Base-by-base conservation (phyloP, 2,797 vertebrate genomes). In the Staurois parvus region DNA sequence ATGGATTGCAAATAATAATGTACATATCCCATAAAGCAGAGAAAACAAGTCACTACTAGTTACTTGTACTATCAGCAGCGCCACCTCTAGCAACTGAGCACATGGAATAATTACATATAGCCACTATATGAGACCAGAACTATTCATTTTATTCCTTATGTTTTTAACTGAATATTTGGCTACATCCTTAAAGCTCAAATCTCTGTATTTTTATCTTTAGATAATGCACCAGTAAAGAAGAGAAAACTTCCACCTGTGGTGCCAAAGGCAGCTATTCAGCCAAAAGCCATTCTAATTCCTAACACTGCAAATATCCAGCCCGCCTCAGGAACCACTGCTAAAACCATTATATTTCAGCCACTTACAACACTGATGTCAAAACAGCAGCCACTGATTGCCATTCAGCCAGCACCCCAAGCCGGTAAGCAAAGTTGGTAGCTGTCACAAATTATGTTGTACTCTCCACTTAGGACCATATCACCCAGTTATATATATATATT, bases 271-370 rank as follows among this genome's bases (percentile, higher is more conserved):
- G 96, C 94, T 72, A 96, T 98, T 92, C 97, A 98, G 73, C 97
- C 96, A 48, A 97, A 95, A 89, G 96, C 95, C 0, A 90, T 95
- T 70, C 76, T 97, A 84, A 94, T 99, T 86, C 96, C 96, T 79
- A 93, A 96, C 26, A 87, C 97, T 87, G 94, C 96, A 34, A 91
- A 97, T 89, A 67, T 95, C 88, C 94, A 92, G 59, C 70, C 94
- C 15, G 89, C 92, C 62, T 76, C 95, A 62, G 86, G 94, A 0
- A 91, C 97, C 85, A 95, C 96, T 84, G 88, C 96, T 15, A 99
- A 98, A 92, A 94, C 97, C 59, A 97, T 99, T 89, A 95, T 99
- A 91, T 94, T 99, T 87, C 98, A 98, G 91, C 94, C 97, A 8
- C 87, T 99, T 72, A 96, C 97, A 85, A 89, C 96, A 0, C 89